Base-by-base conservation (phyloP, 2,888 invertebrate species). In the Leucophora obtusa region DNA sequence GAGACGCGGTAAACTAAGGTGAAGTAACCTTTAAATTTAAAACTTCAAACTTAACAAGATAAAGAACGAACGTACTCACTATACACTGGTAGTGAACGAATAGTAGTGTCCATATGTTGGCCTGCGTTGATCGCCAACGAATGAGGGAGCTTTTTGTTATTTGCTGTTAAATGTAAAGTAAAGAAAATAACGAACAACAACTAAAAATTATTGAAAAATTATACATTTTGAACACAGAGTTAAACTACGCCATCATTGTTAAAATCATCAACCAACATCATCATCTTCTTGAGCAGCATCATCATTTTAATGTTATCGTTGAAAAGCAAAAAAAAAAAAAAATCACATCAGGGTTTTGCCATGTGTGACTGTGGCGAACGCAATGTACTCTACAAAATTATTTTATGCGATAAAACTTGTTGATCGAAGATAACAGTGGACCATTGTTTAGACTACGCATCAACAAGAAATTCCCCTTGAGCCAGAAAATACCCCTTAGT, bases 61-160 rank as follows among this genome's bases (percentile, higher is more conserved):
- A 81, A 76, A 74, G 81, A 81, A 77, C 50, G 70, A 77, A 77
- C 76, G 56, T 60, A 71, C 35, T 14, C 28, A 51, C 53, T 66
- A 35, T 63, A 72, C 68, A 56, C 59, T 38, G 24, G 11, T 7
- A 28, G 28, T 28, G 28, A 28, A 28, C 28, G 28, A 28, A 28
- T 28, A 28, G 28, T 28, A 28, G 47, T 21, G n/a, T 21, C 6
- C n/a, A 56, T 0, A 18, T 21, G 51, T 10, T 47, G n/a, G 18
- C 43, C 82, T 80, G 85, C 84, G 84, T 84, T 85, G 85, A 85
- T 84, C 85, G 83, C 82, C 84, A 86, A 85, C 87, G 86, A 87
- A 87, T 86, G 86, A 86, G 86, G 63, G 83, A 83, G 83, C 82
- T 82, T 85, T 84, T 85, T 82, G 84, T 84, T 83, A 82, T 3